phyloP scores from a whole-genome alignment of 30 jellyfish, hydroid and myxozoan genomes.

The Aurelia sp. region DNA sequence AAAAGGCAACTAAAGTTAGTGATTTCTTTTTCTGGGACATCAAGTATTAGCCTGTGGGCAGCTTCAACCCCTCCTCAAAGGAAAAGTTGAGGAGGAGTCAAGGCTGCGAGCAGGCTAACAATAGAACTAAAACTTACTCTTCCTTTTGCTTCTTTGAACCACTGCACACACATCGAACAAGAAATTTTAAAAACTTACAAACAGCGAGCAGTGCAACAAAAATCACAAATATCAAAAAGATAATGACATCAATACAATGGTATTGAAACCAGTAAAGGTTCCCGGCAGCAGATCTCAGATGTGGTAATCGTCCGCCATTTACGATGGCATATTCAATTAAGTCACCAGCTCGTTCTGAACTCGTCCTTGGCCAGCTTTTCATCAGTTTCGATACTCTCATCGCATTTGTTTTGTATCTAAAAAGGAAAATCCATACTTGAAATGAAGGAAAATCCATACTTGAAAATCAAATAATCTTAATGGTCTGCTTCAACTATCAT shows the following conservation, averaged over 20 bases:
- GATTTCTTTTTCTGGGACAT: too few species aligned
- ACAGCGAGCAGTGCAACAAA: not conserved
- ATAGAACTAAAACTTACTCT: too few species aligned
- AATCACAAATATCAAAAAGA: not conserved
- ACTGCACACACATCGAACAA: too few species aligned
- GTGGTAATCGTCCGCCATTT: slow-evolving; percentile 69
- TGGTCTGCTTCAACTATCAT: too few species aligned
- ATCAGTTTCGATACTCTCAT: slow-evolving; percentile 10
- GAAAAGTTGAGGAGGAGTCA: too few species aligned
- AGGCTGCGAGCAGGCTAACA: too few species aligned
- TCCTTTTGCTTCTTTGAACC: too few species aligned
- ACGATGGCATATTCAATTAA: slow-evolving; percentile 42
- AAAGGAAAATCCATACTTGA: not conserved
- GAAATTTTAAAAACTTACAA: too few species aligned
- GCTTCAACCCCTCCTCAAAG: too few species aligned
- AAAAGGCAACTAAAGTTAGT: too few species aligned
- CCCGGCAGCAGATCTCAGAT: slow-evolving; percentile 36
- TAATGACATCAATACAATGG: slow-evolving; percentile 33
- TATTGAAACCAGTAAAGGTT: slow-evolving; percentile 63
- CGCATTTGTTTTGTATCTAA: slow-evolving; percentile 36
- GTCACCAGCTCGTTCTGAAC: slow-evolving; percentile 37
- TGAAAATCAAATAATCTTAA: too few species aligned
- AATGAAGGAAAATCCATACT: not conserved
- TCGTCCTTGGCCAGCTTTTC: slow-evolving; percentile 30
- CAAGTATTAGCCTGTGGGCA: too few species aligned